Base-by-base conservation (phyloP, 2,888 invertebrate genomes). In the Parascotia fuliginaria region DNA sequence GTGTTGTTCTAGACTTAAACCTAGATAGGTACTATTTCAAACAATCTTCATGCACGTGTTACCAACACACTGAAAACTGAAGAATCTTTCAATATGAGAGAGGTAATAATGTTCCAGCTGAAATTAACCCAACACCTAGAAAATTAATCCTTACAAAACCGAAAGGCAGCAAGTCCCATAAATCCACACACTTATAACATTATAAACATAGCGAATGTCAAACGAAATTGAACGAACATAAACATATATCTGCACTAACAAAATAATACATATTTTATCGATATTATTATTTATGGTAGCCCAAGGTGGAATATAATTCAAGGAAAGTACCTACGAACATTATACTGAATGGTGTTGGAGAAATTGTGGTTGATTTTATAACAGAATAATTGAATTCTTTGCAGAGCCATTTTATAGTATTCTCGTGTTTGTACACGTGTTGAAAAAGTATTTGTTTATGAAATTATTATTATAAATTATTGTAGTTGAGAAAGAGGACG, bases 171-270 rank as follows among this genome's bases (percentile, higher is more conserved):
- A 19, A 19, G 19, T 19, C 19, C 2, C 5, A 19, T 19, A 19
- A 19, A 19, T 19, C 5, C 5, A 19, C 19, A 19, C 19, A 19
- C 19, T 7, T 24, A 3, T 24, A 24, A 24, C 7, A 24, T 7
- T 7, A 7, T 7, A 7, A 6, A 24, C 24, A 24, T 6, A 24
- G 7, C 7, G 7, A 6, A n/a, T n/a, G 24, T 24, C 74, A 75
- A 75, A 79, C 75, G 19, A 76, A 85, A 85, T 85, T 79, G 80
- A 80, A 81, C 78, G 73, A 24, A 9, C 42, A 56, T 53, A 65
- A 48, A 53, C 28, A 66, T 48, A 37, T 54, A 50, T 53, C 36
- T 53, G 45, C 13, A 42, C 49, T 45, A 55, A 65, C 50, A 50
- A 58, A 67, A 67, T 65, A 51, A 66, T 58, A 58, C 49, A 63